These are phyloP conservation scores for Euplagia quadripunctaria DNA, from an alignment of 2,888 invertebrate genomes.

Conservation along the genomic window DNA sequence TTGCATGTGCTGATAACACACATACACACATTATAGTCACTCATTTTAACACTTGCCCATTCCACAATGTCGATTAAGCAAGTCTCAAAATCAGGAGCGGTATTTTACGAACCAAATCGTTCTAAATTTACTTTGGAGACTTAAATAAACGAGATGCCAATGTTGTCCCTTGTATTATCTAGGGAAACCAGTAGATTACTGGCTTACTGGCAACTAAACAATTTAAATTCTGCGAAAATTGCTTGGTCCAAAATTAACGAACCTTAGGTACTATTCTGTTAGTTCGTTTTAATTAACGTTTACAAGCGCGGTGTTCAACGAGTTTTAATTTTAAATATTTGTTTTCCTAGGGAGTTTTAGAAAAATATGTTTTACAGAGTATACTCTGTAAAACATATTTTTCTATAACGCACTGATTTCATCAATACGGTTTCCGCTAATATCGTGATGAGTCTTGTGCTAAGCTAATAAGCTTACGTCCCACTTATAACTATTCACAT, in stretches of 20 bases:
- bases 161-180: not conserved
- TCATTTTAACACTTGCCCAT: not conserved
- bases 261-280: not conserved
- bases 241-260: not conserved
- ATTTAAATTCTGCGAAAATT: not conserved
- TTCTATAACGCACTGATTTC: too few relatives aligned
- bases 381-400: too few relatives aligned
- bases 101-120: not conserved
- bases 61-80: not conserved
- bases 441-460: not conserved
- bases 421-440: not conserved
- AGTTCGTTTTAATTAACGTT: not conserved
- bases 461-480: not conserved
- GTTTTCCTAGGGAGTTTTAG: not conserved
- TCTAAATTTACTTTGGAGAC: not conserved
- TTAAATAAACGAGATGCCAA: not conserved
- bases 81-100: not conserved
- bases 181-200: not conserved
- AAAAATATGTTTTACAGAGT: not conserved
- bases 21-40: not conserved
- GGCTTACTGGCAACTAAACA: not conserved
- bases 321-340: not conserved
- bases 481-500: not conserved
- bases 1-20: not conserved
- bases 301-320: not conserved